Conservation (phyloP, 2,888 invertebrate genomes). For the Pterobdella sp. region DNA sequence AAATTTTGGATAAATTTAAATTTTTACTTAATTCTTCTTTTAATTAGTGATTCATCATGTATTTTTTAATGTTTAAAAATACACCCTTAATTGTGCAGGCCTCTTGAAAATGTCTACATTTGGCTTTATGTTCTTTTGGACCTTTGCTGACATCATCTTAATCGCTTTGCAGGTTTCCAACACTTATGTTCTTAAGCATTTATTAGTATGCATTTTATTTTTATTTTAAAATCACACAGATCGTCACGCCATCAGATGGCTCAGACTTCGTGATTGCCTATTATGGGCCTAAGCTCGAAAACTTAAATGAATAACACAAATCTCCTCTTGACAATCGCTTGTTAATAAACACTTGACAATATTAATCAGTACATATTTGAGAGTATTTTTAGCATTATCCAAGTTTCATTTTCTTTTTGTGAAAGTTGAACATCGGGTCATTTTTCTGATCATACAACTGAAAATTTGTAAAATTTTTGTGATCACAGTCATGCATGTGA, state of each 20-base stretch:
- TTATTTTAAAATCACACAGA: conserved; percentile 39
- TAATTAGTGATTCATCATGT: no score
- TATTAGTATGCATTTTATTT: background rate
- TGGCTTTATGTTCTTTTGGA: conserved; percentile 88
- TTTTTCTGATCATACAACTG: background rate
- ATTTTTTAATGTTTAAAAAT: no score
- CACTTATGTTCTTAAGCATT: background rate
- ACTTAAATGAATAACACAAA: conserved; percentile 71
- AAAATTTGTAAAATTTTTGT: background rate
- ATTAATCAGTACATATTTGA: background rate
- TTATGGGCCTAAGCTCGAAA: conserved; percentile 77
- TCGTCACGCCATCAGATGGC: conserved; percentile 84
- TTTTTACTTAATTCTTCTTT: no score
- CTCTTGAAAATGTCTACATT: conserved; percentile 86
- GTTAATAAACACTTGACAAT: background rate
- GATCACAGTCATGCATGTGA: background rate
- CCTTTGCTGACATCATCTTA: conserved; percentile 84
- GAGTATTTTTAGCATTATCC: background rate
- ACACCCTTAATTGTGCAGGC: no score
- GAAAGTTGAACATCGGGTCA: conserved; percentile 10
- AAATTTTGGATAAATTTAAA: no score
- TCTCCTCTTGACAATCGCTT: no score
- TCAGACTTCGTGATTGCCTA: conserved; percentile 87
- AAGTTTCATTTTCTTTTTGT: conserved; percentile 4
- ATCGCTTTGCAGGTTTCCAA: conserved; percentile 77